Conservation (phyloP, 2,888 invertebrate species). For the Pecten maximus region DNA sequence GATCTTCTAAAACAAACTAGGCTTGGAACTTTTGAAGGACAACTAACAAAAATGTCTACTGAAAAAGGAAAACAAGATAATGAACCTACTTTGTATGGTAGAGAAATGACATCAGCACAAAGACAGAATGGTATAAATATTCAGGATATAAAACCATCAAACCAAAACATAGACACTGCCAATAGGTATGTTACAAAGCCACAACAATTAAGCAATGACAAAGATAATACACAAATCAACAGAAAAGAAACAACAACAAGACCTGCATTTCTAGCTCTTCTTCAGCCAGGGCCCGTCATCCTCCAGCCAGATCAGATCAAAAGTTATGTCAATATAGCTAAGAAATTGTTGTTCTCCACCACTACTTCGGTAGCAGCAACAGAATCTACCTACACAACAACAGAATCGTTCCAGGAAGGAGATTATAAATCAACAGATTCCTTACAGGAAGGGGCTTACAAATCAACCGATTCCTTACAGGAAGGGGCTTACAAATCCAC, state of each 20-base stretch:
- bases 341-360: neutral
- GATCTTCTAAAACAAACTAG: neutral
- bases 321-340: neutral
- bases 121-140: neutral
- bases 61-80: neutral
- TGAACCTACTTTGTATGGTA: neutral
- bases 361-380: neutral
- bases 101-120: neutral
- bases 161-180: neutral
- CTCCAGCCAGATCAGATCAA: neutral
- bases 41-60: too few species aligned
- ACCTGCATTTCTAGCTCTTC: neutral
- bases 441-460: too few species aligned
- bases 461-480: too few species aligned
- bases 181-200: neutral
- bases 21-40: too few species aligned
- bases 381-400: neutral
- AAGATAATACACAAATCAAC: neutral
- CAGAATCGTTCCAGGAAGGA: neutral
- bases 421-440: too few species aligned
- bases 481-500: too few species aligned
- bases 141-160: neutral
- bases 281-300: neutral
- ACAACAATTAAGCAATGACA: neutral
- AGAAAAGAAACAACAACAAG: neutral